phyloP scores from a whole-genome alignment of 2,888 invertebrate genomes.

The Brachyptera putata region DNA sequence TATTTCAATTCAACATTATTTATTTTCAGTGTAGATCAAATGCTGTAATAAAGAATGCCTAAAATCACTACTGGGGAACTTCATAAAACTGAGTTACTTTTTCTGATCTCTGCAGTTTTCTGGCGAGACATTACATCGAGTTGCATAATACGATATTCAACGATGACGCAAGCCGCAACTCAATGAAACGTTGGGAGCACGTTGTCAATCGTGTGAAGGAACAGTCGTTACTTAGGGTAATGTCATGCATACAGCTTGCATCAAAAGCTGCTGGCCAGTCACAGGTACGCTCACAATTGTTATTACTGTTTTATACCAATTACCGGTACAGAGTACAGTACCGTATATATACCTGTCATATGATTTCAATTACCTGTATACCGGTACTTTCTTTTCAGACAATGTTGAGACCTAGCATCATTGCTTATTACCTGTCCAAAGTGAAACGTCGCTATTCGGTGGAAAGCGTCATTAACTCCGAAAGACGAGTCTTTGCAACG shows the following conservation, averaged over 20 bases:
- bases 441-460: conserved; percentile 10
- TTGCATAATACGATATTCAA: background rate
- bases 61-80: too few relatives aligned
- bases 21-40: too few relatives aligned
- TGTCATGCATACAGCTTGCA: conserved; percentile 28
- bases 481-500: conserved; percentile 24
- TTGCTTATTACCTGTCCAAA: background rate
- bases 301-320: too few relatives aligned
- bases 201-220: background rate
- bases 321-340: too few relatives aligned
- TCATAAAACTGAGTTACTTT: too few relatives aligned
- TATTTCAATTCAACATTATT: background rate
- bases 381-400: background rate
- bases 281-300: background rate
- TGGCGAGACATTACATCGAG: background rate
- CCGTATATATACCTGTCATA: too few relatives aligned
- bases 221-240: conserved; percentile 11
- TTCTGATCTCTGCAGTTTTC: too few relatives aligned
- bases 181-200: conserved; percentile 13
- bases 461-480: conserved; percentile 22
- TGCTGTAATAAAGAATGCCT: too few relatives aligned
- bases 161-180: too few relatives aligned
- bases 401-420: background rate
- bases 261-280: conserved; percentile 14
- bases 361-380: too few relatives aligned